These are phyloP conservation scores for Sarcophaga carnaria DNA, from an alignment of 2,888 invertebrate species.

Conservation along the genomic window DNA sequence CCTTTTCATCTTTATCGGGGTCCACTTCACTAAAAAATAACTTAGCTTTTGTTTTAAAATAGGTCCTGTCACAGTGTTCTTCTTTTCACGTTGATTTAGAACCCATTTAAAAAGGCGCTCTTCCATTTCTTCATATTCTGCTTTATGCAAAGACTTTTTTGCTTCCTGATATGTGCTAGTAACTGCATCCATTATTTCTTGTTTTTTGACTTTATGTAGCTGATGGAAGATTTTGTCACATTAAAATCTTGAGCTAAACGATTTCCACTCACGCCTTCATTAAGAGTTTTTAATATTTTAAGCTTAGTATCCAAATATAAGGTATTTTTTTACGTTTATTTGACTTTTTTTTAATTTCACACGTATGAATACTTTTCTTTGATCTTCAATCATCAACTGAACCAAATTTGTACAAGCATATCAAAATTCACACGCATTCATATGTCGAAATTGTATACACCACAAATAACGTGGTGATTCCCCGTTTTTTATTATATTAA, in stretches of 20 bases:
- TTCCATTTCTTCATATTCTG: constrained; percentile 34
- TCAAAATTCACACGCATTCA: constrained; percentile 3
- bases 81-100: constrained; percentile 31
- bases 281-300: constrained; percentile 19
- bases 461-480: constrained; percentile 20
- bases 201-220: too few relatives aligned
- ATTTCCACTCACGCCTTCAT: not conserved
- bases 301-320: constrained; percentile 8
- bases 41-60: constrained; percentile 26
- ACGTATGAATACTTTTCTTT: constrained; percentile 22
- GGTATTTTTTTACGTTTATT: constrained; percentile 20
- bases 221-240: too few relatives aligned
- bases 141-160: constrained; percentile 19
- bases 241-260: too few relatives aligned
- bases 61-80: constrained; percentile 24
- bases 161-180: not conserved
- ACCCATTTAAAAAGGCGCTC: constrained; percentile 21
- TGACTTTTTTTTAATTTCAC: constrained; percentile 15
- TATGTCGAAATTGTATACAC: constrained; percentile 16
- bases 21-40: constrained; percentile 18
- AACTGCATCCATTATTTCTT: too few relatives aligned
- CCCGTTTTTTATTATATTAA: constrained; percentile 6
- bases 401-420: constrained; percentile 24
- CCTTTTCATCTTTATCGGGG: constrained; percentile 28
- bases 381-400: constrained; percentile 25